Conservation (phyloP, 1,140 invertebrate species). For the Araneus ventricosus region DNA sequence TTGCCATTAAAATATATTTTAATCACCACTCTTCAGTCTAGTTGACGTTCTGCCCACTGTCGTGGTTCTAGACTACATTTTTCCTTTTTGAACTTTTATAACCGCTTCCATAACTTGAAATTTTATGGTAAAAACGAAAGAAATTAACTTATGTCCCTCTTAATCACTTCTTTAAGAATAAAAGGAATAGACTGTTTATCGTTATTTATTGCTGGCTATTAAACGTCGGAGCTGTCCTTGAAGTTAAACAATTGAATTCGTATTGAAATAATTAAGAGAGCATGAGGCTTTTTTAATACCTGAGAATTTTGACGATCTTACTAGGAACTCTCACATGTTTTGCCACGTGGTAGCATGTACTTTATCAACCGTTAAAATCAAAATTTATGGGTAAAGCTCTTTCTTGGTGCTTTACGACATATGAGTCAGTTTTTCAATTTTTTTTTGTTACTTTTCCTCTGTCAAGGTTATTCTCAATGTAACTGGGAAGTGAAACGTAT, state of each 20-base stretch:
- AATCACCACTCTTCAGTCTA: too few species aligned
- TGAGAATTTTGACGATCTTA: not conserved
- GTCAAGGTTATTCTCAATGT: too few species aligned
- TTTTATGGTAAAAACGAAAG: not conserved
- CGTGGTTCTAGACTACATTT: too few species aligned
- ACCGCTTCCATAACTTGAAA: too few species aligned
- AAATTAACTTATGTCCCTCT: not conserved
- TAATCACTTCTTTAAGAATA: not conserved
- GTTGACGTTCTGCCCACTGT: too few species aligned
- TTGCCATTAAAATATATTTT: too few species aligned
- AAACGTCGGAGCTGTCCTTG: not conserved
- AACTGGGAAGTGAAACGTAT: too few species aligned
- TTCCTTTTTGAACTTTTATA: too few species aligned
- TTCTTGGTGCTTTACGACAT: too few species aligned
- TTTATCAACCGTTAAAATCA: not conserved
- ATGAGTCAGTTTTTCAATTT: too few species aligned
- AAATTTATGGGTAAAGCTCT: too few species aligned
- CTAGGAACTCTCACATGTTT: not conserved
- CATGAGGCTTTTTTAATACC: not conserved
- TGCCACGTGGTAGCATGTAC: not conserved
- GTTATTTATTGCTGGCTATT: not conserved
- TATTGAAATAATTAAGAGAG: not conserved
- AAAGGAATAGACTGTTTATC: not conserved
- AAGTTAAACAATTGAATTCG: not conserved
- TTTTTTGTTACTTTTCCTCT: too few species aligned